phyloP scores from a whole-genome alignment of 2,113 vertebrate genomes.

The Delphinapterus leucas region DNA sequence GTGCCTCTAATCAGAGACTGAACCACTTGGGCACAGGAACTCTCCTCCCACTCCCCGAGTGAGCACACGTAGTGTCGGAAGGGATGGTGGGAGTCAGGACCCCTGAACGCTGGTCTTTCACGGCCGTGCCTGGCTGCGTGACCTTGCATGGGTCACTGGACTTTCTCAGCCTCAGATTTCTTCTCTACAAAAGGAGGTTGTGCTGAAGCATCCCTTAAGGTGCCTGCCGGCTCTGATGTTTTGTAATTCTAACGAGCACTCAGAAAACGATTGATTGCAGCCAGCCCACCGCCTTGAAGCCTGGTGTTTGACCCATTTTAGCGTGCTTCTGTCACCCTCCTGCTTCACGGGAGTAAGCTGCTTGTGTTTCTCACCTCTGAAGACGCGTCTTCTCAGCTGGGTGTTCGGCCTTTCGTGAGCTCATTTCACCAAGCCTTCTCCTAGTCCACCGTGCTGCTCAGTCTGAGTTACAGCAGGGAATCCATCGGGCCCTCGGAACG shows the following conservation, averaged over 20 bases:
- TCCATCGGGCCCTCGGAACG: not conserved
- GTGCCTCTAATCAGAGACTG: not conserved
- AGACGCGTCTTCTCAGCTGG: not conserved
- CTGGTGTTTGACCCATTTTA: not conserved
- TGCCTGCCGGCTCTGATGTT: not conserved
- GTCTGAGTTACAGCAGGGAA: not conserved
- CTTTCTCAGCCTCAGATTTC: not conserved
- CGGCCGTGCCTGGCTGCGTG: not conserved
- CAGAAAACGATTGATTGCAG: not conserved
- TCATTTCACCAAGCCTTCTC: not conserved
- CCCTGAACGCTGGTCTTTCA: not conserved
- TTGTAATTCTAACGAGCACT: conserved; percentile 1
- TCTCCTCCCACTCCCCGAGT: not conserved
- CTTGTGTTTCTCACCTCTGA: not conserved
- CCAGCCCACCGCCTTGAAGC: not conserved
- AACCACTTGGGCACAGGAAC: not conserved
- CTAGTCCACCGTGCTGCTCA: not conserved
- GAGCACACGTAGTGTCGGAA: rapidly evolving
- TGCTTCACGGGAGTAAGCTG: not conserved
- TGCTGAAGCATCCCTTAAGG: not conserved
- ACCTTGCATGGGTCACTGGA: not conserved
- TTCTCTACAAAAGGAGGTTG: not conserved
- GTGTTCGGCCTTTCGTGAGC: not conserved
- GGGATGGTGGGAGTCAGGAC: rapidly evolving
- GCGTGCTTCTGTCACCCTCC: not conserved